Conservation (phyloP, 2,113 vertebrate species). For the Entelurus aequoreus region DNA sequence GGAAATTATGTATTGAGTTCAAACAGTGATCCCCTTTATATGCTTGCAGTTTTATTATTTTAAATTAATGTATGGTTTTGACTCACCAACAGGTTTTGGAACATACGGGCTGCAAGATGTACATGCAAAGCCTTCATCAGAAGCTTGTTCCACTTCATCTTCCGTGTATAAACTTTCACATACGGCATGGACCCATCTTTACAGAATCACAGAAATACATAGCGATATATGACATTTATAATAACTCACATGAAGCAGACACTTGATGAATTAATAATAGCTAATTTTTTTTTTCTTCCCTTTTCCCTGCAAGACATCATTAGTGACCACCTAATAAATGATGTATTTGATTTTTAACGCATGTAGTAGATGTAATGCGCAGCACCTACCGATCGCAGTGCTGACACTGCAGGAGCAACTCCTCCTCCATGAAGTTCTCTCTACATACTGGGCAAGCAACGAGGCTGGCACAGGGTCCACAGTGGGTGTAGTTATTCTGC, state of each 20-base stretch:
- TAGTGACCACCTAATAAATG: conserved; percentile 29
- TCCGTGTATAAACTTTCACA: conserved; percentile 96
- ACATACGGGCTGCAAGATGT: conserved; percentile 91
- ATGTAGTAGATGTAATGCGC: conserved; percentile 24
- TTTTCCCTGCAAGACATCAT: conserved; percentile 35
- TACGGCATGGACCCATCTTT: conserved; percentile 93
- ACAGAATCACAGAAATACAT: conserved; percentile 20
- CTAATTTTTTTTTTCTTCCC: no score
- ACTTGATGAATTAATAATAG: conserved; percentile 18
- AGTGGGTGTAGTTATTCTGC: conserved; percentile 99
- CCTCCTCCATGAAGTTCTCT: conserved; percentile 92
- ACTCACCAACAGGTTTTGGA: conserved; percentile 85
- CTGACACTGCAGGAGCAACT: conserved; percentile 93
- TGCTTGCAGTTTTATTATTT: neutral
- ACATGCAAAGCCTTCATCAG: conserved; percentile 97
- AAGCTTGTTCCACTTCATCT: conserved; percentile 96
- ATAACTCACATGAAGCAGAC: conserved; percentile 36
- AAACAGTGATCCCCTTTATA: neutral
- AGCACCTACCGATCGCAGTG: conserved; percentile 88
- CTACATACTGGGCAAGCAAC: conserved; percentile 90
- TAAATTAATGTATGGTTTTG: neutral
- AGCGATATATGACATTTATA: conserved; percentile 4
- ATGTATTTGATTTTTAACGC: conserved; percentile 10
- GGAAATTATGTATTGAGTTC: conserved; percentile 8
- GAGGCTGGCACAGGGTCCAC: conserved; percentile 93